Percentiles rank a stretch among this genome's conserved stretches.
Evolutionary conservation across 2,888 invertebrate species (phyloP).

Genomic region (Phortica okadai): DNA sequence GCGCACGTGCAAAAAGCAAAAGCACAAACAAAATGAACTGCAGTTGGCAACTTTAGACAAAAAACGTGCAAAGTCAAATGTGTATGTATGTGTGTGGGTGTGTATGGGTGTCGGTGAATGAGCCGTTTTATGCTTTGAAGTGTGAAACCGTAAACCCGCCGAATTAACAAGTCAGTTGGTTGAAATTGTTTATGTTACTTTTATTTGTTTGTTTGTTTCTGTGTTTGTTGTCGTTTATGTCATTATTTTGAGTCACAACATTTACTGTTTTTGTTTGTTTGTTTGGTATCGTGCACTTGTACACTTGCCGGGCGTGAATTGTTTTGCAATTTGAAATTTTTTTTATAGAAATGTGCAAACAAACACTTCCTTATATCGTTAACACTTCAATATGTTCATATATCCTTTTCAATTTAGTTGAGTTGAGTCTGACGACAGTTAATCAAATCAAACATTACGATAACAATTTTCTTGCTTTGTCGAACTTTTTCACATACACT

Average conservation of each 20-base stretch:
- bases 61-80: not conserved
- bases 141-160: constrained; percentile 13
- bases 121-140: not conserved
- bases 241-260: not conserved
- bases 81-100: not conserved
- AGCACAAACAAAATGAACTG: not conserved
- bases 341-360: too few species aligned
- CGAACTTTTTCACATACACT: too few species aligned
- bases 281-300: not conserved
- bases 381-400: too few species aligned
- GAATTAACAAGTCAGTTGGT: constrained; percentile 17
- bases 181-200: not conserved
- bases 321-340: too few species aligned
- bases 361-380: too few species aligned
- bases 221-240: not conserved
- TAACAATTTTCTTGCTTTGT: too few species aligned
- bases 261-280: not conserved
- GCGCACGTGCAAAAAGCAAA: not conserved
- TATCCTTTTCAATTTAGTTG: too few species aligned
- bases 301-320: too few species aligned
- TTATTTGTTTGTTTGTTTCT: not conserved
- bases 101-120: not conserved
- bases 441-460: too few species aligned
- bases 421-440: too few species aligned
- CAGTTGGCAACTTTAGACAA: not conserved